These are phyloP conservation scores for Drosophila novamexicana DNA, from an alignment of 1,140 invertebrate species.

Conservation along the genomic window DNA sequence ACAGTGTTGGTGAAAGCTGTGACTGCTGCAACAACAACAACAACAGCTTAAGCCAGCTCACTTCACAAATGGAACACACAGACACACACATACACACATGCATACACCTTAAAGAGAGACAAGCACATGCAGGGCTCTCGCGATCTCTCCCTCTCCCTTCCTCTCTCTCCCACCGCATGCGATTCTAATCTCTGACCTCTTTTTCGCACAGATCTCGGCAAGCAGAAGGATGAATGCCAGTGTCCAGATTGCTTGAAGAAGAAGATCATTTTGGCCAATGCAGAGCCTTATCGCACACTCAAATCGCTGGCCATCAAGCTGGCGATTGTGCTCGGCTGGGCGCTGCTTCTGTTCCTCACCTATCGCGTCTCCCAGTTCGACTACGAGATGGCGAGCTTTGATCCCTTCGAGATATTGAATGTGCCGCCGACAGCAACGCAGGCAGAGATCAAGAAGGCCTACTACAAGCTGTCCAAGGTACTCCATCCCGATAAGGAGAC, in stretches of 20 bases:
- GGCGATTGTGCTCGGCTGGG: constrained; percentile 94
- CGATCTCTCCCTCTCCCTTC: constrained; percentile 12
- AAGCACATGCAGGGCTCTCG: constrained; percentile 28
- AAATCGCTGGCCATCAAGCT: constrained; percentile 89
- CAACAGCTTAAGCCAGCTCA: constrained; percentile 47
- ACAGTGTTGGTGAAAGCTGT: constrained; percentile 75
- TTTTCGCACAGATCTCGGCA: constrained; percentile 88
- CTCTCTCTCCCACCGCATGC: not conserved
- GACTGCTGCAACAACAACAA: constrained; percentile 50
- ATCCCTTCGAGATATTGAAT: constrained; percentile 98
- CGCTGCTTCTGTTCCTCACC: constrained; percentile 92
- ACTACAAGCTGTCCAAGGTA: constrained; percentile 95
- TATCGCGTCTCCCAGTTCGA: constrained; percentile 99
- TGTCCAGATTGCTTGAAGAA: constrained; percentile 95
- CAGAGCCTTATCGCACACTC: constrained; percentile 93
- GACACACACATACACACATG: constrained; percentile 15
- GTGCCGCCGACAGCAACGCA: constrained; percentile 93
- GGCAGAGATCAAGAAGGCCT: constrained; percentile 97
- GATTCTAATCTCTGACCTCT: constrained; percentile 13
- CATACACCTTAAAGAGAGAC: constrained; percentile 7
- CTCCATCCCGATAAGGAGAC: constrained; percentile 99
- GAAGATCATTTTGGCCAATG: constrained; percentile 90
- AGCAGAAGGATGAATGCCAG: constrained; percentile 91
- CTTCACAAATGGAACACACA: constrained; percentile 64
- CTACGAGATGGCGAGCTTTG: constrained; percentile 99